Evolutionary conservation across 2,113 vertebrate species (phyloP), one percentile per base, ranked within the genome.

Genomic region (Montifringilla adamsi): DNA sequence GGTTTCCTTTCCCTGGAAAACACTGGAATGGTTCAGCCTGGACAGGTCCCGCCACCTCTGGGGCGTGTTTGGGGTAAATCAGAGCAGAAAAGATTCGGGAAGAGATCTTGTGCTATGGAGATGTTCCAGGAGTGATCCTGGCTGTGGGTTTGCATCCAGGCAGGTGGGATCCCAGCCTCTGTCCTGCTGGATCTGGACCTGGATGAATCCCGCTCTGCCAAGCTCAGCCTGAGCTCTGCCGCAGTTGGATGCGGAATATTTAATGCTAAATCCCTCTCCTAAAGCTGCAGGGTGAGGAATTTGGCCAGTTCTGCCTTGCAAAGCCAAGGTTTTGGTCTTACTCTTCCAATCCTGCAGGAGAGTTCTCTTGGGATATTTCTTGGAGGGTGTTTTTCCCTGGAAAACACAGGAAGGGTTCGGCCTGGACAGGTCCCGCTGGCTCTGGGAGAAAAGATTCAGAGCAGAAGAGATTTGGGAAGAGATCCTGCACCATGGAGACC

Each of bases 331-430:
- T 39, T 43, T 7, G 17, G 58, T 13, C 22, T 67, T 28, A 1
- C 8, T 15, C 18, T 7, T 23, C 33, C 10, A 0, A 3, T 70
- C 33, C 9, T 8, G 18, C 0, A 0, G 26, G 39, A 6, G 15
- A 3, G 1, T 39, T 78, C 27, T 33, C 19, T 3, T 1, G 18
- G 63, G 72, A 1, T 52, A 5, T 31, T 52, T 58, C 9, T 43
- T 24, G 46, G 5, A 4, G 50, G 43, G 4, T 50, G 30, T 31
- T 44, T 68, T n/a, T 55, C 28, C 6, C 6, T 16, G 39, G 47
- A 52, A 59, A 4, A 23, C 4, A 0, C 23, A 35, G 60, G 81
- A 58, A 47, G 31, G 23, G 53, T 1, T 18, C 67, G 46, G 62
- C 46, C 46, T 33, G 31, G 13, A 8, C n/a, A 12, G 20, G n/a